Base-by-base conservation (phyloP, 1,140 invertebrate genomes). In the Andricus grossulariae region DNA sequence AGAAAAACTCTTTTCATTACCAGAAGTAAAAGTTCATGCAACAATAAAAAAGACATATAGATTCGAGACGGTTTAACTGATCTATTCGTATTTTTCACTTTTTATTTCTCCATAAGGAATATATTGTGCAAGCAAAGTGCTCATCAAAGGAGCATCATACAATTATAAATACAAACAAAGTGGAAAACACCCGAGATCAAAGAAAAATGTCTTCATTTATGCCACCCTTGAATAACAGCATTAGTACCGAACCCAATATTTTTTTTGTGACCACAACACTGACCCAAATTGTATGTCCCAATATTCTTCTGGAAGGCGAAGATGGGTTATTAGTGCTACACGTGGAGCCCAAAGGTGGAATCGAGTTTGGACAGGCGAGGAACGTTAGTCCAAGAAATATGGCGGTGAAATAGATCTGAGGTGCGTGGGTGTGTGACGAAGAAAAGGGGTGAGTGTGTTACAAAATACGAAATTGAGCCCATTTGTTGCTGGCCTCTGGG, bases 381-480 rank as follows among this genome's bases (percentile, higher is more conserved):
- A 54, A 54, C 52, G 52, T 54, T 54, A 54, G n/a, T 54, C n/a
- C n/a, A 54, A 54, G 52, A 66, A 84, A 84, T 85, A 85, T 83
- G 77, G 78, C 75, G 73, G 74, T 77, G 85, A 89, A 89, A 89
- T 86, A 85, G 86, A 85, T 89, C 86, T 83, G 82, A 86, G 86
- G 79, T 85, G 87, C 82, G 87, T 89, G 88, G 87, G 86, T 84
- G 88, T 75, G 75, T 71, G 51, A 78, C 13, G 70, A 76, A 52
- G 70, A 71, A 72, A 78, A 50, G 49, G 66, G 32, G 77, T 78
- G 74, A 77, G 74, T 76, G 84, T 81, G 86, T 88, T 87, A 87
- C 86, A 86, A 88, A 88, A 87, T 86, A 89, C 83, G 84, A 88
- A 89, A 90, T 89, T 88, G 87, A 84, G 84, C 83, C 84, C 87